Evolutionary conservation across 2,888 invertebrate genomes (phyloP), one percentile per base, ranked within the genome.

Genomic region (Tenthredo distinguenda): DNA sequence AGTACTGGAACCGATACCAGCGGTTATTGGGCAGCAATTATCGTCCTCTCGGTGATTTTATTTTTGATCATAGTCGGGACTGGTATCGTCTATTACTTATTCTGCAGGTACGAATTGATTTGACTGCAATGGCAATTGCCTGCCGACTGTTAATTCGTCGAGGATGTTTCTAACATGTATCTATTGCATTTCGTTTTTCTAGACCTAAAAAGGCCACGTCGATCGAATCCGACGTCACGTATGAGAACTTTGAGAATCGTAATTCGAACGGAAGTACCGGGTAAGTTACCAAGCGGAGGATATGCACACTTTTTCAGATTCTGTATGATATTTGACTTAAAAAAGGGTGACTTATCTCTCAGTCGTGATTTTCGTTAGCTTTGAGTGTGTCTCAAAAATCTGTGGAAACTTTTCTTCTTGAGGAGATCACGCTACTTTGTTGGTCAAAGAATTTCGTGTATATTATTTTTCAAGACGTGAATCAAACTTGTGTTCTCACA

Each of bases 11-110:
- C 43, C 47, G 21, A 50, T 50, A 83, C 50, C 37, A 31, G 47
- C 43, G 83, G 83, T 21, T 83, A 83, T 34, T 68, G 68, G 83
- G 83, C 71, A 12, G 83, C 83, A 15, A 83, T 83, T 5, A 83
- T 83, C 43, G 71, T 83, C 10, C 71, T 83, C 12, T 83, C 68
- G 31, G 10, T 83, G n/a, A 47, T 71, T 83, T 47, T 83, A 40
- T 18, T 83, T 12, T 34, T 83, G 0, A 7, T 83, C 5, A 0
- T 47, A 68, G 40, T 83, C n/a, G 47, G 34, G 21, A n/a, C 50
- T 26, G 34, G 26, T 34, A 68, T 47, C 31, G 50, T 71, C 26
- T 83, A 83, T 68, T 47, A 62, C 68, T 50, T 83, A 68, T 50
- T 83, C 34, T 71, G 18, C 68, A 83, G 83, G 83, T 83, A 83